Evolutionary conservation across 2,888 invertebrate species (phyloP), one percentile per base, ranked within the genome.

Genomic region (Ectemnius cavifrons): DNA sequence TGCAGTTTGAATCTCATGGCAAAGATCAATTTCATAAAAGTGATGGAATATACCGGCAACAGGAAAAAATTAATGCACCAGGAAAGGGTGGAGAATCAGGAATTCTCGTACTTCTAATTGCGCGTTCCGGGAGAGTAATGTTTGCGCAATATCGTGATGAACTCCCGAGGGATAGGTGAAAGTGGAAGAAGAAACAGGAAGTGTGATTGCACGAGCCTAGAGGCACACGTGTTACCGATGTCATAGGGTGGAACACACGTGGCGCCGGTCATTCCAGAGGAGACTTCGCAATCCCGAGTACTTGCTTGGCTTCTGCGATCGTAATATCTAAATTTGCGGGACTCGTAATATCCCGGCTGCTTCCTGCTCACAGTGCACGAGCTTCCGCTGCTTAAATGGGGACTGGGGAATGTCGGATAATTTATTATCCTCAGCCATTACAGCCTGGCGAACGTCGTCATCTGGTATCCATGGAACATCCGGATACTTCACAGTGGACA

Each of bases 101-200:
- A 59, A 14, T 28, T 56, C 27, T 57, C 46, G 61, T n/a, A 23
- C n/a, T 58, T 64, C 58, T 75, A 75, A 77, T 77, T 77, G 71
- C 67, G 27, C 65, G 47, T 47, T 28, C 52, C 8, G 71, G 62
- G 56, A 67, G 71, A 77, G 76, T 63, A 47, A 71, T 67, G 64
- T 52, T 37, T 11, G 0, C 47, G 49, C 46, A 8, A 4, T 11
- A 8, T 23, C 8, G 37, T 14, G 27, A 56, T 56, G 23, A 23
- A 23, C 3, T 23, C 23, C 23, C 23, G 3, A 23, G 1, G 58
- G 59, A 16, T 2, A 47, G 60, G 63, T 49, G 60, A 66, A 63
- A 46, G 56, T 37, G 63, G 60, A 45, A 58, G n/a, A 52, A 52
- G n/a, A 52, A 52, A 14, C 52, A 16, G n/a, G 52, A 52, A 52